Percentiles rank a stretch among this genome's conserved stretches.
phyloP scores from a whole-genome alignment of 2,888 invertebrate species.

The Folsomia candida region DNA sequence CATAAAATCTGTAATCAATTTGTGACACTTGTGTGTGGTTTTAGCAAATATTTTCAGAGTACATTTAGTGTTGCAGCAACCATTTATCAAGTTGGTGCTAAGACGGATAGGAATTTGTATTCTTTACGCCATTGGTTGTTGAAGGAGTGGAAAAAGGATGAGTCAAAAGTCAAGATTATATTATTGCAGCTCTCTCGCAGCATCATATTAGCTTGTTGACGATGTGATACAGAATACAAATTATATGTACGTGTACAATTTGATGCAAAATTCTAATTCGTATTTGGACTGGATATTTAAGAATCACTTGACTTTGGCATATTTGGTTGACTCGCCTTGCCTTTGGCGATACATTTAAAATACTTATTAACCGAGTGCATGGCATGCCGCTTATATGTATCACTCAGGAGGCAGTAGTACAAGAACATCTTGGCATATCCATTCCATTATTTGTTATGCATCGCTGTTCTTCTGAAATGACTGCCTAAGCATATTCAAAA shows the following conservation, averaged over 20 bases:
- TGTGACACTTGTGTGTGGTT: no score
- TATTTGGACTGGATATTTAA: background rate
- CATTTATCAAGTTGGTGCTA: background rate
- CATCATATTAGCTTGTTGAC: no score
- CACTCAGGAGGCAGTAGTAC: no score
- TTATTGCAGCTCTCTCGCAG: no score
- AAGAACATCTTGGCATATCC: no score
- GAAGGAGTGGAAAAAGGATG: background rate
- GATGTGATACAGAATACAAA: no score
- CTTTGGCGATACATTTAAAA: constrained; percentile 7
- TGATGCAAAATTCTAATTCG: background rate
- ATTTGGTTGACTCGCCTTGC: constrained; percentile 19
- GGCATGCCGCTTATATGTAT: no score
- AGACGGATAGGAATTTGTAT: background rate
- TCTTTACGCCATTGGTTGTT: background rate
- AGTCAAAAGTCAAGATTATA: constrained; percentile 10
- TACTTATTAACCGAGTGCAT: background rate
- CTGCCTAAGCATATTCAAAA: no score
- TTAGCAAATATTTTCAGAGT: background rate
- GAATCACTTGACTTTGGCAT: constrained; percentile 17
- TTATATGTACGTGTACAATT: no score
- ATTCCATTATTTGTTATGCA: no score
- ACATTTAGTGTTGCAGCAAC: background rate
- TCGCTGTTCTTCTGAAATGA: no score
- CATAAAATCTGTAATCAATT: no score